phyloP scores from a whole-genome alignment of 2,888 invertebrate species.

The Eudemis profundana region DNA sequence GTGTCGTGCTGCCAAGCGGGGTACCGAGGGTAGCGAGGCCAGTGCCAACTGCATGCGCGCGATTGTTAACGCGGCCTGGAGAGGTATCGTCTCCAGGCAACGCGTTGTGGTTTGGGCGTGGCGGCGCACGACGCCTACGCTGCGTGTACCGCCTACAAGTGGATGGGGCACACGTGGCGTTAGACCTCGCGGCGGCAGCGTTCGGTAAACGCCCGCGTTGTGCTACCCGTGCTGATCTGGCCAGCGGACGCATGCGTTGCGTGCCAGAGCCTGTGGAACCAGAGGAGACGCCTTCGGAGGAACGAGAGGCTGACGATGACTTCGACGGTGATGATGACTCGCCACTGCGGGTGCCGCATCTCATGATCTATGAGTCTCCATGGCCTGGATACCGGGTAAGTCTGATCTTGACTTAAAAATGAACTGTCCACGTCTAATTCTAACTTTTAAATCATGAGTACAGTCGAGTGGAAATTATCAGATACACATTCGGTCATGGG shows the following conservation, averaged over 20 bases:
- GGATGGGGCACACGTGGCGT: slow-evolving; percentile 87
- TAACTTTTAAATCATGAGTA: no score
- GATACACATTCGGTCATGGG: no score
- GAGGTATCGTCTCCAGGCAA: slow-evolving; percentile 91
- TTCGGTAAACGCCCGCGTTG: slow-evolving; percentile 87
- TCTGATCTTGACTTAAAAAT: neutral
- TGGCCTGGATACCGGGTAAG: slow-evolving; percentile 88
- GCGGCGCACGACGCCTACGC: slow-evolving; percentile 90
- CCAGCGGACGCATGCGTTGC: slow-evolving; percentile 87
- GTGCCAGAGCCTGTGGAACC: slow-evolving; percentile 57
- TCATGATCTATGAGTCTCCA: slow-evolving; percentile 88
- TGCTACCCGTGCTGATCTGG: slow-evolving; percentile 88
- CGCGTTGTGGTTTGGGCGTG: slow-evolving; percentile 93
- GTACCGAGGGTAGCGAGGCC: slow-evolving; percentile 67
- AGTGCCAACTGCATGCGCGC: slow-evolving; percentile 68
- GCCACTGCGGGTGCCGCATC: slow-evolving; percentile 79
- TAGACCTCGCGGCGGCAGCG: slow-evolving; percentile 89
- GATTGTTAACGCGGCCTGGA: slow-evolving; percentile 71
- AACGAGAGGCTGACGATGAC: slow-evolving; percentile 51
- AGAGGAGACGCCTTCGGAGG: slow-evolving; percentile 50
- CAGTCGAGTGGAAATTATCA: no score
- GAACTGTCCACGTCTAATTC: no score
- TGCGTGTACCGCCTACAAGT: slow-evolving; percentile 92
- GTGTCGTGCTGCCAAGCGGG: slow-evolving; percentile 84
- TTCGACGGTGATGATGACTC: slow-evolving; percentile 65